Conservation (phyloP, 2,113 vertebrate species). For the Ammodytes dubius region DNA sequence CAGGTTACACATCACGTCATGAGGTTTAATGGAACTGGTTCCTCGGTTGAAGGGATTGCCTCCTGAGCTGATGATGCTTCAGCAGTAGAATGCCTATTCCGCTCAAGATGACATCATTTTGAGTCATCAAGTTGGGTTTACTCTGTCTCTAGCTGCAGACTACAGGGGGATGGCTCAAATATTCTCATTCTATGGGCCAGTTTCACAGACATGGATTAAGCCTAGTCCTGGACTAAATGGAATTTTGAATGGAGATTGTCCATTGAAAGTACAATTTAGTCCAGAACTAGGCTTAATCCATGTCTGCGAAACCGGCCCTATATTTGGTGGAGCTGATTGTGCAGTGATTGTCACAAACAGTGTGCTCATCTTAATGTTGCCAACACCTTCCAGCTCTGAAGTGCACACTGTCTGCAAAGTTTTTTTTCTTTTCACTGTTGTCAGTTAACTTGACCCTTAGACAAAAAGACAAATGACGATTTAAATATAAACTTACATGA, state of each 20-base stretch:
- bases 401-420: neutral
- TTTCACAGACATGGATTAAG: too few species aligned
- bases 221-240: too few species aligned
- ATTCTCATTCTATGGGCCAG: too few species aligned
- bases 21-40: neutral
- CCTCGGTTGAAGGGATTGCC: neutral
- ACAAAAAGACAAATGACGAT: neutral
- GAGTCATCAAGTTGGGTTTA: constrained; percentile 40
- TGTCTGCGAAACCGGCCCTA: too few species aligned
- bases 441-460: neutral
- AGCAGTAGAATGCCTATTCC: constrained; percentile 1
- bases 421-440: neutral
- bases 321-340: neutral
- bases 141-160: constrained; percentile 24
- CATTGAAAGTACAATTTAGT: too few species aligned
- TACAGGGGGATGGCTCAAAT: constrained; percentile 18
- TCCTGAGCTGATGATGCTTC: constrained; percentile 8
- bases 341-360: neutral
- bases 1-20: neutral
- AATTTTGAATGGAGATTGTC: too few species aligned
- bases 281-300: too few species aligned
- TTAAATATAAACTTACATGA: neutral
- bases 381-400: neutral
- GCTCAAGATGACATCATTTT: constrained; percentile 25
- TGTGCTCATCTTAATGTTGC: neutral